A percentile compares a stretch with the other conserved stretches of the same genome.
These are phyloP conservation scores for Brachirus orientalis DNA, from an alignment of 2,113 vertebrate species.

Conservation along the genomic window DNA sequence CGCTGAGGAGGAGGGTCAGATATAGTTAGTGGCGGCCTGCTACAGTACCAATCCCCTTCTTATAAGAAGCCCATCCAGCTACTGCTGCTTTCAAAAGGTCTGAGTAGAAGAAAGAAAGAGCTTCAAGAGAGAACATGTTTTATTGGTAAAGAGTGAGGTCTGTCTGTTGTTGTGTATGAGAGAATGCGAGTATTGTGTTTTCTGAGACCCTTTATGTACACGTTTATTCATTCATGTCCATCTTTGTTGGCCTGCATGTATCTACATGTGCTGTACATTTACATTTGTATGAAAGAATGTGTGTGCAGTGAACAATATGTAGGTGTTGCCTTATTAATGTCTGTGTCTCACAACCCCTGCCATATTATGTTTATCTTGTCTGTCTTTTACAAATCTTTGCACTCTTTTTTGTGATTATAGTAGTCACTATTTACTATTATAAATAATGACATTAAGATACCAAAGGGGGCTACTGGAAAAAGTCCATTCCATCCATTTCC, in stretches of 20 bases:
- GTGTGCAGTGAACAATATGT: no score
- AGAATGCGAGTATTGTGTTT: background rate
- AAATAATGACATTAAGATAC: conserved; percentile 17
- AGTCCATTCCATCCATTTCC: conserved; percentile 18
- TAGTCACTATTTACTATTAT: conserved; percentile 8
- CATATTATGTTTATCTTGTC: no score
- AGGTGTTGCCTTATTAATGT: no score
- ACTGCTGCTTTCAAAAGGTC: conserved; percentile 13
- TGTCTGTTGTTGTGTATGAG: background rate
- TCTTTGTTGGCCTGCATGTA: no score
- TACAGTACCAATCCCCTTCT: conserved; percentile 37
- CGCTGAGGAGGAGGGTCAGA: conserved; percentile 22
- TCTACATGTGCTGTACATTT: background rate
- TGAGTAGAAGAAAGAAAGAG: conserved; percentile 2
- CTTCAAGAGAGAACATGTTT: background rate
- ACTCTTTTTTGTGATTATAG: conserved; percentile 13
- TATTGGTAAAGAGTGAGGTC: background rate
- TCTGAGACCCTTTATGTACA: background rate
- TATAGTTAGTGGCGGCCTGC: conserved; percentile 7
- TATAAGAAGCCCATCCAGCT: conserved; percentile 22
- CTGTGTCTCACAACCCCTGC: no score
- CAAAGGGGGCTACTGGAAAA: conserved; percentile 14
- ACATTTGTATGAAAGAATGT: background rate
- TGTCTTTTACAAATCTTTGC: background rate
- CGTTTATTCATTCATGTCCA: background rate